These are phyloP conservation scores for Zaprionus lineosus DNA, from an alignment of 2,888 invertebrate genomes.

Conservation along the genomic window DNA sequence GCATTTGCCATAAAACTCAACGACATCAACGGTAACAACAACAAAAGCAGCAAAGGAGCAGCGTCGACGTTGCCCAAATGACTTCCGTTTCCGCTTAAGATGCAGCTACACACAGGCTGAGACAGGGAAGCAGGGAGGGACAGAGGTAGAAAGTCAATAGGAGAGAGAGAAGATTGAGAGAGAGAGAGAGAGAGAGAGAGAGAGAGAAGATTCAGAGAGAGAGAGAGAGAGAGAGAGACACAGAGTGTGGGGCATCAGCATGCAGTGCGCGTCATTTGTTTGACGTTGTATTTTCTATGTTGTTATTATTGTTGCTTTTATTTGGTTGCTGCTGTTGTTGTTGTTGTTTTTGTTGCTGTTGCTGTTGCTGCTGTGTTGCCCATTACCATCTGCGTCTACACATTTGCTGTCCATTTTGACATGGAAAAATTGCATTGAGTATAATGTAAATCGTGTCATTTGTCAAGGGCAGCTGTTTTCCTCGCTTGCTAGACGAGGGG, in stretches of 20 bases:
- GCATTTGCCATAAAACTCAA: constrained; percentile 68
- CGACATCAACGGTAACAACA: constrained; percentile 36
- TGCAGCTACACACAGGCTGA: constrained; percentile 53
- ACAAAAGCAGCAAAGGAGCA: constrained; percentile 67
- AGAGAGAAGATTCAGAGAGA: too few species aligned
- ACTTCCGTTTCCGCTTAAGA: constrained; percentile 77
- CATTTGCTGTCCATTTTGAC: constrained; percentile 66
- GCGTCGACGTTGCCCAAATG: constrained; percentile 65
- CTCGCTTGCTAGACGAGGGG: constrained; percentile 22
- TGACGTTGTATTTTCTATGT: constrained; percentile 32
- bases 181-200: too few species aligned
- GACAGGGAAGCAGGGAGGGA: too few species aligned
- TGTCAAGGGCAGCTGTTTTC: constrained; percentile 76
- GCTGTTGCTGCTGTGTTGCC: constrained; percentile 30
- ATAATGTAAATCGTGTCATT: constrained; percentile 79
- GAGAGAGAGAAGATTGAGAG: too few species aligned
- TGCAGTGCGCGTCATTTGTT: constrained; percentile 70
- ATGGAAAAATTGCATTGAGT: constrained; percentile 75
- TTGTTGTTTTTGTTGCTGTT: neutral
- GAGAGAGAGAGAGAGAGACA: constrained; percentile 4
- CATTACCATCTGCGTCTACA: constrained; percentile 73
- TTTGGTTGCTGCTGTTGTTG: constrained; percentile 14
- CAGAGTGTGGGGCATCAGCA: constrained; percentile 40
- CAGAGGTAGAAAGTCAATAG: too few species aligned
- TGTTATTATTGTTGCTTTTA: constrained; percentile 3